phyloP scores from a whole-genome alignment of 2,797 vertebrate genomes.

The Cuniculus paca region DNA sequence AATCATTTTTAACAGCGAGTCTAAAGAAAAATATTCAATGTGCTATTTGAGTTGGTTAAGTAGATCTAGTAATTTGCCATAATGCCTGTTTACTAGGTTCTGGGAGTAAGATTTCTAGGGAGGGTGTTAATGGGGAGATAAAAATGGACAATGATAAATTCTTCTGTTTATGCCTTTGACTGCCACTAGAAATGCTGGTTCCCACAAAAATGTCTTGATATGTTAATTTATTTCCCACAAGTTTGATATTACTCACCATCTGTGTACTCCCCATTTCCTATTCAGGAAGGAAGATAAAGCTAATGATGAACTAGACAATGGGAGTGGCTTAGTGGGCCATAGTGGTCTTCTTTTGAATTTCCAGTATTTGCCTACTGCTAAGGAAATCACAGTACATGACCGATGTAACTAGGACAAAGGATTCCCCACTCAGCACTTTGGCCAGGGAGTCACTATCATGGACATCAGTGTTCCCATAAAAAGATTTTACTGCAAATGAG shows the following conservation, averaged over 20 bases:
- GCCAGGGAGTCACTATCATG: background rate
- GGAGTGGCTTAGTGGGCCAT: background rate
- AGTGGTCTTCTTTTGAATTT: conserved; percentile 7
- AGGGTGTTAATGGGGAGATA: background rate
- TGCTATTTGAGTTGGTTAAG: background rate
- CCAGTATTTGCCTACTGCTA: background rate
- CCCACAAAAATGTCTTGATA: background rate
- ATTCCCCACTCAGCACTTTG: conserved; percentile 64
- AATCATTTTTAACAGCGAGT: background rate
- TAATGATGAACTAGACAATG: conserved; percentile 57
- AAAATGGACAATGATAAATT: background rate
- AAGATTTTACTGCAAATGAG: background rate
- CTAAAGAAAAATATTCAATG: background rate
- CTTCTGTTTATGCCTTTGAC: conserved; percentile 47
- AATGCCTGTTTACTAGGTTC: background rate
- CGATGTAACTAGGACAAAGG: conserved; percentile 40
- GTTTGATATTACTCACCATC: background rate
- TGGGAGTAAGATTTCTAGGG: background rate
- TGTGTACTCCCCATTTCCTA: conserved; percentile 57
- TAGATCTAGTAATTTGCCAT: background rate
- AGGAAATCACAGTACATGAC: background rate
- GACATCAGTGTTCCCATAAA: background rate
- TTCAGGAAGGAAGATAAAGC: conserved; percentile 75
- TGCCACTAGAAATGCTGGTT: background rate
- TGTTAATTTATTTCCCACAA: conserved; percentile 19